Base-by-base conservation (phyloP, 2,113 vertebrate species). In the Ptilorrhoa leucosticta region DNA sequence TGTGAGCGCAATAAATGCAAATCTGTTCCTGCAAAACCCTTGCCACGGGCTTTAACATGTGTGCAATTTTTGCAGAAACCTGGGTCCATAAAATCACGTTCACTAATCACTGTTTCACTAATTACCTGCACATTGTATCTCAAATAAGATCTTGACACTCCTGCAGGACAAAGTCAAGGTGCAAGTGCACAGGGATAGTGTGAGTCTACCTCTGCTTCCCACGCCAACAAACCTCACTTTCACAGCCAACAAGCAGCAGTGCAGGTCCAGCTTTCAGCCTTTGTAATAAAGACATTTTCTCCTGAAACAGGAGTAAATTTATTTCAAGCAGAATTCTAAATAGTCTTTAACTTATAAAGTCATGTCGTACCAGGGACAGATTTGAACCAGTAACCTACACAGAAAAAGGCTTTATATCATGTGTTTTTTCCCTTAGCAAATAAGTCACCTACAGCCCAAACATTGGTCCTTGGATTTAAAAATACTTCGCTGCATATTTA, bases 401-500 rank as follows among this genome's bases (percentile, higher is more conserved):
- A 63, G 69, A n/a, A 88, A 69, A 93, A 73, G 13, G 26, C 48
- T 91, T 94, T 92, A 37, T 73, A 80, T 94, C 30, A 30, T 70
- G 11, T 64, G 50, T 2, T 42, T 90, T 86, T 89, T 57, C 37
- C 45, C 17, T 53, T 91, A 48, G 61, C 61, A 89, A 93, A 76
- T 92, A 89, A 96, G 87, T 97, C 91, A 96, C 87, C 89, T 91
- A 94, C 78, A 91, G 68, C 42, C 91, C 90, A 96, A 92, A 80
- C 68, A 35, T 13, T 60, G 82, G 90, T 92, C 87, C 90, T 85
- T 91, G 85, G 78, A 72, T 94, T 96, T 96, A 95, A 96, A 96
- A 93, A 94, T 89, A 88, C 63, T 88, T 83, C 33, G 10, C 92
- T 96, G 95, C 83, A 94, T 96, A 96, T 96, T 96, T 94, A 96